Conservation (phyloP, 1,140 invertebrate genomes). For the Teleopsis dalmanni region DNA sequence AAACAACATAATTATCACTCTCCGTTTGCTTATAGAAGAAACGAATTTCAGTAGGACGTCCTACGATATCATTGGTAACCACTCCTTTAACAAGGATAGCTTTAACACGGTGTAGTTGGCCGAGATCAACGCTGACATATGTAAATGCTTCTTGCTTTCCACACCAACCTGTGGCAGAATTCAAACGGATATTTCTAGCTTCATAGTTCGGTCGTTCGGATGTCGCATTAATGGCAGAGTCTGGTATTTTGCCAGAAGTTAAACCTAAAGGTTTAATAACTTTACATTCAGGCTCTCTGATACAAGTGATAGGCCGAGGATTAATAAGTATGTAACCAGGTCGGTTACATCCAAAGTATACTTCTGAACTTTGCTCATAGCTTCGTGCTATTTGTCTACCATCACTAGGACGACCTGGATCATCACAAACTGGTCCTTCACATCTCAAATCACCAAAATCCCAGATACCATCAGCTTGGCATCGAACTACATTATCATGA, state of each 20-base stretch:
- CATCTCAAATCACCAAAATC: constrained; percentile 94
- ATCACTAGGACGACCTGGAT: constrained; percentile 88
- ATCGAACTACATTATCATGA: constrained; percentile 86
- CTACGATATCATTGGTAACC: constrained; percentile 89
- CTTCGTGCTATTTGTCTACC: constrained; percentile 81
- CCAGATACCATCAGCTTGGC: constrained; percentile 88
- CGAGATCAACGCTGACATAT: constrained; percentile 89
- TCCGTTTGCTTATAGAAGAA: constrained; percentile 95
- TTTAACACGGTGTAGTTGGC: constrained; percentile 82
- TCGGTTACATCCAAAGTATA: constrained; percentile 80
- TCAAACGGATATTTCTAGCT: constrained; percentile 80
- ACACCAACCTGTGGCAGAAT: constrained; percentile 93
- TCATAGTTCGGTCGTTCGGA: constrained; percentile 88
- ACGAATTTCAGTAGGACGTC: constrained; percentile 87
- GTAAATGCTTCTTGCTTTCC: constrained; percentile 91
- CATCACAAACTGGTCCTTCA: constrained; percentile 91
- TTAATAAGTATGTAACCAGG: constrained; percentile 91
- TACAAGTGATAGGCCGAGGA: constrained; percentile 80
- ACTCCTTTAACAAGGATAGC: constrained; percentile 89
- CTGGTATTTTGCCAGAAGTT: constrained; percentile 84
- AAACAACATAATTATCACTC: constrained; percentile 89
- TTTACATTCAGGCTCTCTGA: constrained; percentile 87
- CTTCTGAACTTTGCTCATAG: constrained; percentile 89
- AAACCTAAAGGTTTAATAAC: constrained; percentile 86
- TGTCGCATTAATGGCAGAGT: constrained; percentile 93